These are phyloP conservation scores for Archegozetes longisetosus DNA, from an alignment of 1,140 invertebrate species.

Conservation along the genomic window DNA sequence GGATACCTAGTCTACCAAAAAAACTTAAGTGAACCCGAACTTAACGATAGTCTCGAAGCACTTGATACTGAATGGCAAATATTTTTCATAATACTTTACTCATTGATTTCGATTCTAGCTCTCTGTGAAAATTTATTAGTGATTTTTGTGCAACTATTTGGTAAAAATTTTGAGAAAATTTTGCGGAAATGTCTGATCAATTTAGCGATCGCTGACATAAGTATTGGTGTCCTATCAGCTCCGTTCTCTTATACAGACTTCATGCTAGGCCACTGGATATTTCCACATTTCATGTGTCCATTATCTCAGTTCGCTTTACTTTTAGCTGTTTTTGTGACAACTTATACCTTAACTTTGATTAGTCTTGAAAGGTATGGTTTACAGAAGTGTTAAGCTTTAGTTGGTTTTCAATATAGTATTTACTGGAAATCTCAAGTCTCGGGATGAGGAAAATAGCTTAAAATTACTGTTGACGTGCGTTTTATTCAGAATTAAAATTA, in stretches of 20 bases:
- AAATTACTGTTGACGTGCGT: too few relatives aligned
- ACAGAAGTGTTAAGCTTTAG: too few relatives aligned
- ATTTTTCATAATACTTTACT: conserved; percentile 27
- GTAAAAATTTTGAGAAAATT: conserved; percentile 26
- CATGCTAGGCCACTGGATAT: conserved; percentile 31
- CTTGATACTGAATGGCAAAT: too few relatives aligned
- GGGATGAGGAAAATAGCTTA: too few relatives aligned
- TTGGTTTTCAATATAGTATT: too few relatives aligned
- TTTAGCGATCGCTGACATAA: conserved; percentile 30
- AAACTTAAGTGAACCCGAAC: too few relatives aligned
- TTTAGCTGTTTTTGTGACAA: conserved; percentile 28
- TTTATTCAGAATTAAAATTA: too few relatives aligned
- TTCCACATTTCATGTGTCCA: conserved; percentile 28
- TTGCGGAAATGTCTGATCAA: conserved; percentile 30
- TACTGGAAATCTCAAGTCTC: too few relatives aligned
- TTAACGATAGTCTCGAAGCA: too few relatives aligned
- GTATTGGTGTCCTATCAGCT: conserved; percentile 34
- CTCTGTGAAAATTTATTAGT: conserved; percentile 28
- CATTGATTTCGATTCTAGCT: conserved; percentile 27
- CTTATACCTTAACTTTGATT: conserved; percentile 31
- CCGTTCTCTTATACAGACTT: conserved; percentile 32
- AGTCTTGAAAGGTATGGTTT: conserved; percentile 32
- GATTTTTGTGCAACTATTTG: conserved; percentile 27
- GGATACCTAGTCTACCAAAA: too few relatives aligned
- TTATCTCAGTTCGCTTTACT: conserved; percentile 31